Base-by-base conservation (phyloP, 2,797 vertebrate species). In the Anguilla pacifica region DNA sequence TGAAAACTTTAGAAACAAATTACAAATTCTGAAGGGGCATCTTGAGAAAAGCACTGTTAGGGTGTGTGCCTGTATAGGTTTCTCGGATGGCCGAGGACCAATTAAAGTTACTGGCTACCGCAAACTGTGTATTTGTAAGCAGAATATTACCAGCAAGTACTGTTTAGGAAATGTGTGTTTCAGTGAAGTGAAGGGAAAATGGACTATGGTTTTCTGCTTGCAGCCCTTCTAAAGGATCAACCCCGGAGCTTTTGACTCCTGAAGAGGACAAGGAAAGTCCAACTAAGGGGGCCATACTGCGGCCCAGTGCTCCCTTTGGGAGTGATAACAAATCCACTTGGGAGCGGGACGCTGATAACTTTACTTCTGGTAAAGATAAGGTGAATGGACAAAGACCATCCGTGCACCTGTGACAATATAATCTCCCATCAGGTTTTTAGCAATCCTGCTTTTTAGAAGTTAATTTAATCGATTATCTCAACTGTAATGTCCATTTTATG, bases 291-390 rank as follows among this genome's bases (percentile, higher is more conserved):
- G 90, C 88, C 77, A 90, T 91, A 86, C 92, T 92, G 70, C 88
- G 84, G 57, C 85, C 72, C 72, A 90, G 92, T 51, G 90, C 94
- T 84, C 96, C 96, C 87, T 94, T 95, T 91, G 94, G 95, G 92
- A 92, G 87, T 25, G 93, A 95, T 88, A 93, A 87, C 64, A 93
- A 94, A 93, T 94, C 93, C 67, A 59, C 93, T 81, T 93, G 93
- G 94, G 94, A 96, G 88, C 91, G 92, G 87, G 90, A 89, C 55
- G 79, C 85, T 85, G 88, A 92, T 72, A 91, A 57, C 89, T 89
- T 72, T 91, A 87, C 87, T 79, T 79, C 86, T 90, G 83, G 51
- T 87, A 93, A 93, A 89, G 91, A 95, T 83, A 93, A 94, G 95
- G 95, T 96, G 92, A 94, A 93, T 90, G 90, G 55, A 89, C 57